These are phyloP conservation scores for Halictus rubicundus DNA, from an alignment of 1,140 invertebrate genomes.

Conservation along the genomic window DNA sequence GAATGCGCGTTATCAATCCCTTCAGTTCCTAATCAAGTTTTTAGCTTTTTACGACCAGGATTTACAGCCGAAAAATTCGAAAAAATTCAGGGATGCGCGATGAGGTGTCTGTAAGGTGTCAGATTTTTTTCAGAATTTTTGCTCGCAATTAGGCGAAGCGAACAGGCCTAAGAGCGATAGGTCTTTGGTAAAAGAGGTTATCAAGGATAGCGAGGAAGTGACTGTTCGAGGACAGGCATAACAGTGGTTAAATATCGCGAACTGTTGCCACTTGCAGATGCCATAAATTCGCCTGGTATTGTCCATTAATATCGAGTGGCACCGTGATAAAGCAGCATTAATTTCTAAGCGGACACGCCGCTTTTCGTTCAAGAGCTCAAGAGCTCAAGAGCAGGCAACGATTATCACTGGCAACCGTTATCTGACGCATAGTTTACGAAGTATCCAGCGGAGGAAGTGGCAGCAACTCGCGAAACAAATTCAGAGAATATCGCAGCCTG, in stretches of 20 bases:
- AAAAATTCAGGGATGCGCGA: too few relatives aligned
- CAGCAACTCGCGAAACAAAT: neutral
- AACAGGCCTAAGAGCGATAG: too few relatives aligned
- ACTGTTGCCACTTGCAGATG: neutral
- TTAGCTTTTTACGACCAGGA: too few relatives aligned
- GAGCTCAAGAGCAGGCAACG: neutral
- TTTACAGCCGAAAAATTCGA: too few relatives aligned
- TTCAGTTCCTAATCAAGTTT: too few relatives aligned
- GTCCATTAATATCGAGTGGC: neutral
- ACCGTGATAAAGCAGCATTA: slow-evolving; percentile 18
- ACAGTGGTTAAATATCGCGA: neutral
- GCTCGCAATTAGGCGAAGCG: too few relatives aligned
- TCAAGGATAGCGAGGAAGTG: too few relatives aligned
- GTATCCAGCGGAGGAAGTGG: neutral
- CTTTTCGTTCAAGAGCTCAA: neutral
- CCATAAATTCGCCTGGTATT: slow-evolving; percentile 2
- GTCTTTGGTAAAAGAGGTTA: too few relatives aligned
- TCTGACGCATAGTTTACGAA: neutral
- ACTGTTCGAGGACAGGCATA: neutral
- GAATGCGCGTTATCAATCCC: too few relatives aligned
- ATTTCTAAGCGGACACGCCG: neutral
- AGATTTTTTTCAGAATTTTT: too few relatives aligned
- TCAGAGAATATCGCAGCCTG: neutral
- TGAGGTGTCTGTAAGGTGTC: too few relatives aligned
- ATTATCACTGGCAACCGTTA: neutral